phyloP scores from a whole-genome alignment of 2,888 invertebrate species.

The Apotomis betuletana region DNA sequence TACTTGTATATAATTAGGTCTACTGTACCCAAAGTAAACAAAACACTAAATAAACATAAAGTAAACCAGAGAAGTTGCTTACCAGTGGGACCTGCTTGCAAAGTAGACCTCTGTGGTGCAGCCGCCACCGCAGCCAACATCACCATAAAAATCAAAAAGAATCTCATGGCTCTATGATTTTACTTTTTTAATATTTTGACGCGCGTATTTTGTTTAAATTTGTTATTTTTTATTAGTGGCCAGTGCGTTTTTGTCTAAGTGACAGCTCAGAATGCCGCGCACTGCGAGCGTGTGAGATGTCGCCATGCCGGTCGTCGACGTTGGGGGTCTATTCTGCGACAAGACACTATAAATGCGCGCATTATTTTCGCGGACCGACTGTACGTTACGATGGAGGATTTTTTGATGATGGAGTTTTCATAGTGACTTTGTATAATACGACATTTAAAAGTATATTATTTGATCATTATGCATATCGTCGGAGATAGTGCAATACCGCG shows the following conservation, averaged over 20 bases:
- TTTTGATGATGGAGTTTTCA: background rate
- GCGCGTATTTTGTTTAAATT: background rate
- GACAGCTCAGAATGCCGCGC: slow-evolving; percentile 28
- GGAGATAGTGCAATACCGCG: no score
- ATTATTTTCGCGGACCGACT: no score
- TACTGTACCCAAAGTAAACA: background rate
- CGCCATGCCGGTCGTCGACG: slow-evolving; percentile 38
- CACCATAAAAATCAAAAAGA: slow-evolving; percentile 32
- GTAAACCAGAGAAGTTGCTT: background rate
- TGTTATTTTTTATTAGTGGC: slow-evolving; percentile 4
- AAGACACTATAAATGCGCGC: no score
- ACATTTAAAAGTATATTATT: no score
- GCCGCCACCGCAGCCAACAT: slow-evolving; percentile 28
- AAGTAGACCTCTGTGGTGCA: slow-evolving; percentile 36
- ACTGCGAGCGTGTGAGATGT: slow-evolving; percentile 36
- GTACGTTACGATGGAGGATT: background rate
- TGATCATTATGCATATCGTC: no score
- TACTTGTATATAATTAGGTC: no score
- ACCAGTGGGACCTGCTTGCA: slow-evolving; percentile 32
- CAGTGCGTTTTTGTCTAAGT: slow-evolving; percentile 31
- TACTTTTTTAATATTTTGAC: slow-evolving; percentile 1
- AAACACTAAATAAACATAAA: background rate
- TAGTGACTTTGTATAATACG: no score
- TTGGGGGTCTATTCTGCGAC: slow-evolving; percentile 32
- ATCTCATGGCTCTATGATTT: slow-evolving; percentile 24